Conservation (phyloP, 2,888 invertebrate species). For the Ecdyonurus torrentis region DNA sequence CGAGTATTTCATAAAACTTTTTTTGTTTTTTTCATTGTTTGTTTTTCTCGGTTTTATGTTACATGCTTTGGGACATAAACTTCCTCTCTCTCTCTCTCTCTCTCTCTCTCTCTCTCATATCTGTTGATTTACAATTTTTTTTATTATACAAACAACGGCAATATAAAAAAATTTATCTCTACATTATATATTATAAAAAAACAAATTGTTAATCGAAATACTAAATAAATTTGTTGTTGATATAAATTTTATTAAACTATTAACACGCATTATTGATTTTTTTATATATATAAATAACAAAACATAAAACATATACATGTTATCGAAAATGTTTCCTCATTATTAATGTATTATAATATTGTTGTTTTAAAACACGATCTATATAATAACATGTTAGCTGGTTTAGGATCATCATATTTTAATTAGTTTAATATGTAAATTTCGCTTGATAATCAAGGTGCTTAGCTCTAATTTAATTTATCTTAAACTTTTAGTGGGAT, state of each 20-base stretch:
- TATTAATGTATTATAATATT: background rate
- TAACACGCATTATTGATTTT: background rate
- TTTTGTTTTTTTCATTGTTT: too few relatives aligned
- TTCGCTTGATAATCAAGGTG: background rate
- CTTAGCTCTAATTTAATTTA: background rate
- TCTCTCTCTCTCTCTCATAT: background rate
- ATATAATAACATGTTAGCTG: background rate
- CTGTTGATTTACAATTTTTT: background rate
- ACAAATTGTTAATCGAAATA: background rate
- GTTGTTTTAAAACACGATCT: background rate
- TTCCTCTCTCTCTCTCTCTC: background rate
- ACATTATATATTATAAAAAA: too few relatives aligned
- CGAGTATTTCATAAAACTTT: too few relatives aligned
- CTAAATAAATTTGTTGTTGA: background rate
- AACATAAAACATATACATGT: background rate
- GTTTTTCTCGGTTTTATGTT: too few relatives aligned
- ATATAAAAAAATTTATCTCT: background rate
- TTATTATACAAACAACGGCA: background rate
- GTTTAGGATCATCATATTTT: background rate
- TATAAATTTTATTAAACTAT: background rate
- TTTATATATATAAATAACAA: background rate
- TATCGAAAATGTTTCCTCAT: background rate
- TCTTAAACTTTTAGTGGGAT: background rate
- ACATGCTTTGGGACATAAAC: too few relatives aligned
- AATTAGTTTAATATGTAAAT: background rate